These are phyloP conservation scores for Gasterosteus nipponicus DNA, from an alignment of 2,113 vertebrate genomes.

Conservation along the genomic window DNA sequence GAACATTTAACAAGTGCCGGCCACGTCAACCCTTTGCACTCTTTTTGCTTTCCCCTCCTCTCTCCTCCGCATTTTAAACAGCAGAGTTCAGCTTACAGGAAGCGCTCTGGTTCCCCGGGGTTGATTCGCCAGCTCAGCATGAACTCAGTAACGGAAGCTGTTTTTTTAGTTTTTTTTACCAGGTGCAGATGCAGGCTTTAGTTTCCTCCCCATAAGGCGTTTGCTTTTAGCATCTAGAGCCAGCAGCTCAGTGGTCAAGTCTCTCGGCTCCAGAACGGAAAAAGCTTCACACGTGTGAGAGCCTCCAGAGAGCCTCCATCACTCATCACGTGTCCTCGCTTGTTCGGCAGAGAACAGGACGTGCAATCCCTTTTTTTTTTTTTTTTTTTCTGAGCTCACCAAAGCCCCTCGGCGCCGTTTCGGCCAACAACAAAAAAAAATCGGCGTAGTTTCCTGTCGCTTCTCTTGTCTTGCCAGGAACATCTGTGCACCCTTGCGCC, in stretches of 20 bases:
- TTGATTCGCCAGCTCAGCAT: constrained; percentile 40
- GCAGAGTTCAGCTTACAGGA: constrained; percentile 54
- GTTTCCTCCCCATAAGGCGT: constrained; percentile 14
- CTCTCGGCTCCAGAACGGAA: constrained; percentile 2
- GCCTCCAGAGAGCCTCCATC: not conserved
- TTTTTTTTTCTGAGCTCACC: constrained; percentile 2
- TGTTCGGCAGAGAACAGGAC: constrained; percentile 36
- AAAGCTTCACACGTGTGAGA: constrained; percentile 2
- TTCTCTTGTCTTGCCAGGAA: not conserved
- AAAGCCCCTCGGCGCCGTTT: not conserved
- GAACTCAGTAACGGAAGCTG: constrained; percentile 47
- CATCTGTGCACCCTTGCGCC: not conserved
- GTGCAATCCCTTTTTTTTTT: not conserved
- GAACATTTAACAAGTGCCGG: not conserved
- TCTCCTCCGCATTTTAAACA: constrained; percentile 43
- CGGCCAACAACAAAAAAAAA: not conserved
- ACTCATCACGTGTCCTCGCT: constrained; percentile 14
- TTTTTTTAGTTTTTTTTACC: constrained; percentile 58
- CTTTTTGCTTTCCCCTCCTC: constrained; percentile 24
- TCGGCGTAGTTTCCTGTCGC: not conserved
- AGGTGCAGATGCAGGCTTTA: constrained; percentile 29
- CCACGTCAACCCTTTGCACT: not conserved
- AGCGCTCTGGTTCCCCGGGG: constrained; percentile 36
- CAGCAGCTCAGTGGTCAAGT: constrained; percentile 10
- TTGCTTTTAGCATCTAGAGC: constrained; percentile 19